phyloP scores from a whole-genome alignment of 1,140 invertebrate genomes.

The Meloidogyne floridensis region DNA sequence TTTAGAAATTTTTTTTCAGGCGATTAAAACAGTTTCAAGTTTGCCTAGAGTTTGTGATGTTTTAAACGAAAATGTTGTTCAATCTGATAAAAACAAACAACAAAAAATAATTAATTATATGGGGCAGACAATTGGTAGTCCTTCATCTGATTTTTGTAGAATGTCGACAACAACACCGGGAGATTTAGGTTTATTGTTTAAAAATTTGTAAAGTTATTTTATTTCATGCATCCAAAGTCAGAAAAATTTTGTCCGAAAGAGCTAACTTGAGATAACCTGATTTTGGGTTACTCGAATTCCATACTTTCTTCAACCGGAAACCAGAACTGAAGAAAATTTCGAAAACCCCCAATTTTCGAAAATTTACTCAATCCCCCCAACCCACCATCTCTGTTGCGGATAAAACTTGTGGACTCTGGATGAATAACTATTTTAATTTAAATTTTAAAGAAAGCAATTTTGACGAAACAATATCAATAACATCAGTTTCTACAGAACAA shows the following conservation, averaged over 20 bases:
- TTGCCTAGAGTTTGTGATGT: not conserved
- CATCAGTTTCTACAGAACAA: constrained; percentile 23
- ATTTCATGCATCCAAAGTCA: too few relatives aligned
- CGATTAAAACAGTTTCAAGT: not conserved
- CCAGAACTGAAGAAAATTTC: too few relatives aligned
- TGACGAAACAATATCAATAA: constrained; percentile 23
- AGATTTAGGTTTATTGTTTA: not conserved
- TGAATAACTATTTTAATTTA: too few relatives aligned
- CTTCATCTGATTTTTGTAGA: not conserved
- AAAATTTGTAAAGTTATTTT: not conserved
- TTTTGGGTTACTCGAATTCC: too few relatives aligned
- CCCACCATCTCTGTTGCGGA: too few relatives aligned
- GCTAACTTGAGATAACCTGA: too few relatives aligned
- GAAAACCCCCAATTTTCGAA: too few relatives aligned
- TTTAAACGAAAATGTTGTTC: not conserved
- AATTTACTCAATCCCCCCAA: too few relatives aligned
- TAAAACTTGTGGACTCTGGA: too few relatives aligned
- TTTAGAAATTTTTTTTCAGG: not conserved
- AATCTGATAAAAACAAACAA: not conserved
- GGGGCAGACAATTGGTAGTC: not conserved
- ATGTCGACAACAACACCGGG: not conserved
- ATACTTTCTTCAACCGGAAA: too few relatives aligned
- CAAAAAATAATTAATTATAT: not conserved
- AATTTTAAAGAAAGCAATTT: constrained; percentile 28
- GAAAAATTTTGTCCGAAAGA: too few relatives aligned